Base-by-base conservation (phyloP, 1,140 invertebrate species). In the Lepidurus packardi region DNA sequence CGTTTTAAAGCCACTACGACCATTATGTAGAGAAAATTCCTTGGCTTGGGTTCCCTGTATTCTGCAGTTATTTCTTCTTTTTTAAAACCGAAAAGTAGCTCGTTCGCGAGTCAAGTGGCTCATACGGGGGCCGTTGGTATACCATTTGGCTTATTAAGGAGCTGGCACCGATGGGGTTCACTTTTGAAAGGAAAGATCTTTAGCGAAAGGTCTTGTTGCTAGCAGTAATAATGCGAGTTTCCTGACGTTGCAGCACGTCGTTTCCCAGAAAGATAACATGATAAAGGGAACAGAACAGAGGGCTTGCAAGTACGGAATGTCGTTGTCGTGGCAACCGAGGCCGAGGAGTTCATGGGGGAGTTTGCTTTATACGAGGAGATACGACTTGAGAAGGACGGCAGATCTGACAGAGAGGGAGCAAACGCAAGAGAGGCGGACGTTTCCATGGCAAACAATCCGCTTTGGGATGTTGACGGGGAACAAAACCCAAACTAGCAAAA, bases 401-500 rank as follows among this genome's bases (percentile, higher is more conserved):
- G 8, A 7, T 13, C 16, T 13, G 13, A 8, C 53, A 13, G 53
- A 21, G 6, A 65, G 53, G 16, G 53, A 65, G 53, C 53, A 65
- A 65, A 21, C 16, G 53, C 16, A 21, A 65, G 45, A 47, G 53
- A 65, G 53, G 10, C 4, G 21, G 53, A 65, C 7, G 53, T 65
- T 65, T 65, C 53, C 53, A 65, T 65, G 53, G 53, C 53, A 65
- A 65, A 65, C 53, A 65, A 65, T 65, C 53, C 53, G 53, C 53
- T 65, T 65, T 21, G 53, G 21, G 53, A 65, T 21, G 53, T 65
- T 21, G 53, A 65, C 53, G 53, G 3, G n/a, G 53, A 65, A 65
- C 53, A 21, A 65, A 65, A 5, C 53, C 53, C 53, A 65, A 65
- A 21, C 53, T n/a, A 65, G n/a, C 53, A 4, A 65, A 65, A 65